Evolutionary conservation across 1,140 invertebrate species (phyloP).

Genomic region (Elysia chlorotica): DNA sequence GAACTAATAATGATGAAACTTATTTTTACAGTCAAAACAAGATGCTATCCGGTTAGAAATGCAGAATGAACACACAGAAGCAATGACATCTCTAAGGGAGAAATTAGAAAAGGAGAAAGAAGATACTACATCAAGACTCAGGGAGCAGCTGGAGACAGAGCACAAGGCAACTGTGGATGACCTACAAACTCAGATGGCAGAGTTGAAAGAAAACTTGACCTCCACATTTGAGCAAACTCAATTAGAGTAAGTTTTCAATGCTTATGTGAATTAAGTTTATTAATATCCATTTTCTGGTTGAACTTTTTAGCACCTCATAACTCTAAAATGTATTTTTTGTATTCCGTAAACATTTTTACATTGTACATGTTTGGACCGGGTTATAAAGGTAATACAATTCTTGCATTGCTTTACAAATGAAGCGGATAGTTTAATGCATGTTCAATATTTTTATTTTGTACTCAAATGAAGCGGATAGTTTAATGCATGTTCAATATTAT

Average conservation of each 20-base stretch:
- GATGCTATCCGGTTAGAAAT: not conserved
- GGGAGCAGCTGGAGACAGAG: slow-evolving; percentile 20
- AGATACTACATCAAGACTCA: slow-evolving; percentile 1
- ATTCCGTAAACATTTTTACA: too few species aligned
- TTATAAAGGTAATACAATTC: too few species aligned
- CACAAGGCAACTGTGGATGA: slow-evolving; percentile 67
- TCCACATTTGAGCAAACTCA: slow-evolving; percentile 11
- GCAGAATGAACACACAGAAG: not conserved
- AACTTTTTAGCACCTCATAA: not conserved
- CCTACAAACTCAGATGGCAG: slow-evolving; percentile 40
- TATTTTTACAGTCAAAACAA: slow-evolving; percentile 36
- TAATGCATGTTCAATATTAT: too few species aligned
- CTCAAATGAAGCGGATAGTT: too few species aligned
- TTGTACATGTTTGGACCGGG: too few species aligned
- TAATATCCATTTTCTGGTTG: not conserved
- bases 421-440: too few species aligned
- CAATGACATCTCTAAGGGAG: not conserved
- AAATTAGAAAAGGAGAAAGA: slow-evolving; percentile 58
- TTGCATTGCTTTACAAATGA: too few species aligned
- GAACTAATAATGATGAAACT: too few species aligned
- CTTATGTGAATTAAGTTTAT: too few species aligned
- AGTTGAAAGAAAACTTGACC: not conserved
- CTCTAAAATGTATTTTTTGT: not conserved
- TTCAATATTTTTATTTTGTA: too few species aligned
- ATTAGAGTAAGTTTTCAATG: slow-evolving; percentile 9